Evolutionary conservation across 2,113 vertebrate species (phyloP), one percentile per base, ranked within the genome.

Genomic region (Caranx ignobilis): DNA sequence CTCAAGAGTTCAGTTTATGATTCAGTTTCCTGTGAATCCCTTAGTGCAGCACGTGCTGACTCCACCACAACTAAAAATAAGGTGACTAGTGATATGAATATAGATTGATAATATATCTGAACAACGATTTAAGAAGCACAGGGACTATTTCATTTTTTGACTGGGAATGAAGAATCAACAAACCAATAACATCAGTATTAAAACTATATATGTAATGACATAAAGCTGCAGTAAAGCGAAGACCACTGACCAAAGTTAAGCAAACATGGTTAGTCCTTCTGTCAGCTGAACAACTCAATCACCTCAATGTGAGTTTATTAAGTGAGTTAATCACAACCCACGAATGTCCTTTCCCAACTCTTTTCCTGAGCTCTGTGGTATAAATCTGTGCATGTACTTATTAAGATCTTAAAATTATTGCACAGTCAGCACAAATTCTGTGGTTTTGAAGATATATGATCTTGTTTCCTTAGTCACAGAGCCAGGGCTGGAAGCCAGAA

Each of bases 401-500:
- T 50, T 9, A 50, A 50, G 48, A 50, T 50, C 48, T 50, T 7
- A 19, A 50, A 50, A 50, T 50, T 6, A 18, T 48, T 48, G 19
- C 21, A 56, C 19, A 0, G 43, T 37, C 31, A 56, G 11, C 41
- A 34, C 15, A 74, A 47, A 37, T 55, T 9, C 6, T 11, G 31
- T 21, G 16, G 31, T n/a, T 21, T 21, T 57, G 31, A 6, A 71
- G 45, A 72, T 16, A 18, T 75, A 39, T 47, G 35, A 80, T 31
- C 47, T 55, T 11, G 4, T 32, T 68, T 34, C 10, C 31, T 68
- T 55, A 47, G 13, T 66, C 21, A 71, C 55, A 75, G 70, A 59
- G 56, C 31, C 52, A 19, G 31, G 4, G 15, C 26, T 31, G 34
- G 50, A 32, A 62, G 26, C 54, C 7, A 48, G 26, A 26, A 26